A percentile compares a stretch with the other conserved stretches of the same genome.
These are phyloP conservation scores for Synergus itoensis DNA, from an alignment of 2,888 invertebrate species.

Conservation along the genomic window DNA sequence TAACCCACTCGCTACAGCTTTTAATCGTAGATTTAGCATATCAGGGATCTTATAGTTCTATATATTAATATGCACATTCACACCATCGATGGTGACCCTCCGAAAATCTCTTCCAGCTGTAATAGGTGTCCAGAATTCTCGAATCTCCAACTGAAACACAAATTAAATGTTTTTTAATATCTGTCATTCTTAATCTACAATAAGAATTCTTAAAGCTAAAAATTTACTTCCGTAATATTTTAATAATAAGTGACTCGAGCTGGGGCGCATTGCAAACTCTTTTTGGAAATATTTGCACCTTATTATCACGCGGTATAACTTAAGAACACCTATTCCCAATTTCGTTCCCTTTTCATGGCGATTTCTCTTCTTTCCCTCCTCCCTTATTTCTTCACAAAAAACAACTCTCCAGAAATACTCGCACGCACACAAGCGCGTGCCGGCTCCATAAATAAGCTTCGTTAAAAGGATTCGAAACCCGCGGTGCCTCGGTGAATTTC, in stretches of 20 bases:
- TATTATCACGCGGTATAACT: background rate
- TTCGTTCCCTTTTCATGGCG: background rate
- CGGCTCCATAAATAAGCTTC: constrained; percentile 41
- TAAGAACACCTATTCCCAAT: background rate
- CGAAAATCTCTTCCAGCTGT: background rate
- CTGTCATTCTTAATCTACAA: too few relatives aligned
- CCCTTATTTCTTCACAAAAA: background rate
- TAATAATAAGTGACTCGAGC: too few relatives aligned
- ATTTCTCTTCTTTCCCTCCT: background rate
- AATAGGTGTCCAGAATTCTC: background rate
- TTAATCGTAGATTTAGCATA: constrained; percentile 70
- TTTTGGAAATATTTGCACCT: too few relatives aligned
- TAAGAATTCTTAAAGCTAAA: too few relatives aligned
- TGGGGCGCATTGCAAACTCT: too few relatives aligned
- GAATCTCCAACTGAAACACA: constrained; percentile 62
- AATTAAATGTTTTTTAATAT: background rate
- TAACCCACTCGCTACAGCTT: constrained; percentile 71
- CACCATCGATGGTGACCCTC: constrained; percentile 54
- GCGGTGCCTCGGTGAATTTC: constrained; percentile 26
- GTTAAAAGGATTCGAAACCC: constrained; percentile 32
- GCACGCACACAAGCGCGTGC: constrained; percentile 36
- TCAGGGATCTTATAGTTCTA: constrained; percentile 64
- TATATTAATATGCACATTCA: constrained; percentile 64
- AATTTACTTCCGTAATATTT: too few relatives aligned
- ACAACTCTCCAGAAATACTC: constrained; percentile 17